A percentile compares a stretch with the other conserved stretches of the same genome.
Conservation (phyloP, 2,888 invertebrate species). For the Amphimallon solstitiale region DNA sequence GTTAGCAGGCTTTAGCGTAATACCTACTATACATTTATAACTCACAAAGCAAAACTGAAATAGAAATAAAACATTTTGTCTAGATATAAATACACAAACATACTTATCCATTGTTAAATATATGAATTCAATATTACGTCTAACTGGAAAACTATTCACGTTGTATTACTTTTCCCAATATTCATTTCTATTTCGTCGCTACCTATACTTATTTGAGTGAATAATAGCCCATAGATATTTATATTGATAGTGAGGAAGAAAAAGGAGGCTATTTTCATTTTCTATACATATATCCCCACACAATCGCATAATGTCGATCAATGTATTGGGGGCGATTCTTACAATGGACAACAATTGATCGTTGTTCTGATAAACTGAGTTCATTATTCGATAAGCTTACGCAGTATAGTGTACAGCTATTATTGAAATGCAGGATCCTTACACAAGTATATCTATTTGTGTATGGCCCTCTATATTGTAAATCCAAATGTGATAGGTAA, state of each 20-base stretch:
- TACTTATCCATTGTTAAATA: neutral
- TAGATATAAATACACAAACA: neutral
- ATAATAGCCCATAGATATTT: slow-evolving; percentile 53
- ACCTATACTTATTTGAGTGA: slow-evolving; percentile 8
- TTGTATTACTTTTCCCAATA: neutral
- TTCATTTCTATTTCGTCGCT: slow-evolving; percentile 6
- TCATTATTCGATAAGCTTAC: slow-evolving; percentile 61
- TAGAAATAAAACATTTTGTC: too few species aligned
- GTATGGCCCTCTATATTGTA: too few species aligned
- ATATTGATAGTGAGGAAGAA: slow-evolving; percentile 52
- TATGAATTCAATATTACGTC: neutral
- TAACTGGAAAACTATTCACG: neutral
- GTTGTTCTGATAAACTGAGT: slow-evolving; percentile 60
- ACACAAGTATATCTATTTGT: too few species aligned
- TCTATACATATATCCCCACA: slow-evolving; percentile 52
- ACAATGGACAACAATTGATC: slow-evolving; percentile 62
- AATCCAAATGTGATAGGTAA: too few species aligned
- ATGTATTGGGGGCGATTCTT: slow-evolving; percentile 57
- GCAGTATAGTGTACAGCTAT: slow-evolving; percentile 10
- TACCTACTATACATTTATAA: too few species aligned
- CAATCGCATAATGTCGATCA: slow-evolving; percentile 57
- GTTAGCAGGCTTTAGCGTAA: too few species aligned
- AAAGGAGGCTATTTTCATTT: slow-evolving; percentile 60
- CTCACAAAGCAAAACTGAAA: too few species aligned
- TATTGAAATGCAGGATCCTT: neutral